Conservation (phyloP, 1,140 invertebrate genomes). For the Tetranychus cinnabarinus region DNA sequence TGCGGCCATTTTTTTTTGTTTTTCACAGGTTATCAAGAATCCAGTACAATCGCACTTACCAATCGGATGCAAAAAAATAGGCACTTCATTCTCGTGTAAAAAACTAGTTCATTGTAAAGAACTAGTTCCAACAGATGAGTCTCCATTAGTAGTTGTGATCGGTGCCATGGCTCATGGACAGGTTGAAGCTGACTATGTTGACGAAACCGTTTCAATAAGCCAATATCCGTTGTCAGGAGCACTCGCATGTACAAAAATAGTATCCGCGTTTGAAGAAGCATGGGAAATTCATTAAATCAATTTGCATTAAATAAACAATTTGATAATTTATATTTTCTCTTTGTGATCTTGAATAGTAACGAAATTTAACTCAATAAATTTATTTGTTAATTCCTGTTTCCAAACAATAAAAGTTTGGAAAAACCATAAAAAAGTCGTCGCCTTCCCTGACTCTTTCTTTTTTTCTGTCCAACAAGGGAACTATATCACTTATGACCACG, state of each 20-base stretch:
- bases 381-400: no score
- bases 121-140: slow-evolving; percentile 49
- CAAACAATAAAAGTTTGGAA: no score
- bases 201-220: slow-evolving; percentile 72
- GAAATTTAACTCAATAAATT: no score
- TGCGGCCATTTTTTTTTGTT: background rate
- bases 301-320: no score
- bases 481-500: no score
- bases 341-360: no score
- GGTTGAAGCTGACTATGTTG: slow-evolving; percentile 64
- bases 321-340: no score
- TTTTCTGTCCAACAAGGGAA: no score
- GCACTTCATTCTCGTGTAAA: slow-evolving; percentile 66
- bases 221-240: slow-evolving; percentile 90
- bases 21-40: slow-evolving; percentile 65
- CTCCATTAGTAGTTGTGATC: slow-evolving; percentile 52
- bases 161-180: slow-evolving; percentile 95
- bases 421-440: no score
- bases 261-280: slow-evolving; percentile 82
- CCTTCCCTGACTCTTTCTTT: no score
- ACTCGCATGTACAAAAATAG: slow-evolving; percentile 85
- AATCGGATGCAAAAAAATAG: slow-evolving; percentile 72
- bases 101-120: slow-evolving; percentile 48
- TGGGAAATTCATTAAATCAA: slow-evolving; percentile 49
- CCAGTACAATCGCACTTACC: slow-evolving; percentile 83